Conservation (phyloP, 2,113 vertebrate genomes). For the Noturus placidus region DNA sequence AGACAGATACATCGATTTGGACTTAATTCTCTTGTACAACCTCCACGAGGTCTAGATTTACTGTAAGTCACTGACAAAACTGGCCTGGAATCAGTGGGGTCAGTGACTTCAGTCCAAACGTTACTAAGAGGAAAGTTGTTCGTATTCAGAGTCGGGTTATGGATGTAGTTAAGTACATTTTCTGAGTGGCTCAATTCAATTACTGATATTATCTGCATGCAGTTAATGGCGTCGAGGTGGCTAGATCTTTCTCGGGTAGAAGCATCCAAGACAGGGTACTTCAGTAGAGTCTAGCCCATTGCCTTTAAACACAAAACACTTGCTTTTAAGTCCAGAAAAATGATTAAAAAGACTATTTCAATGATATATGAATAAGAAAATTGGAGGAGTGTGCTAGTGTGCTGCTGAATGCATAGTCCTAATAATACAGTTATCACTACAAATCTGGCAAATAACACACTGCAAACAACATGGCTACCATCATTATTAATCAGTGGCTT, state of each 20-base stretch:
- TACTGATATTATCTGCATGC: neutral
- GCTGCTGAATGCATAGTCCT: neutral
- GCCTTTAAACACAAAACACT: neutral
- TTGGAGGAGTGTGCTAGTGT: neutral
- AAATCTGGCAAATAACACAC: neutral
- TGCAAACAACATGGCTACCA: neutral
- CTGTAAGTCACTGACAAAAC: no score
- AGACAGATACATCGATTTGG: no score
- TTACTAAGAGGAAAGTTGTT: neutral
- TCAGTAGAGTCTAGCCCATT: neutral
- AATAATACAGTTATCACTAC: neutral
- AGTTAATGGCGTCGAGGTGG: neutral
- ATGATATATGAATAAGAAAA: neutral
- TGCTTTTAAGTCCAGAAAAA: neutral
- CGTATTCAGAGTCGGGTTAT: neutral
- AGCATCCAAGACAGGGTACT: neutral
- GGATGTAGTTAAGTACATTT: neutral
- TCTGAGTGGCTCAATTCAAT: neutral
- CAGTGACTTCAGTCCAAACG: neutral
- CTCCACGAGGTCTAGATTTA: neutral
- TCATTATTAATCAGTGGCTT: neutral
- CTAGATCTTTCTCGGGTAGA: neutral
- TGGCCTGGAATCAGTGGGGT: neutral
- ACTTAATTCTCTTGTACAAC: neutral
- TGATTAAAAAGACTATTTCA: neutral